phyloP scores from a whole-genome alignment of 2,113 vertebrate genomes.

The Phaethon lepturus region DNA sequence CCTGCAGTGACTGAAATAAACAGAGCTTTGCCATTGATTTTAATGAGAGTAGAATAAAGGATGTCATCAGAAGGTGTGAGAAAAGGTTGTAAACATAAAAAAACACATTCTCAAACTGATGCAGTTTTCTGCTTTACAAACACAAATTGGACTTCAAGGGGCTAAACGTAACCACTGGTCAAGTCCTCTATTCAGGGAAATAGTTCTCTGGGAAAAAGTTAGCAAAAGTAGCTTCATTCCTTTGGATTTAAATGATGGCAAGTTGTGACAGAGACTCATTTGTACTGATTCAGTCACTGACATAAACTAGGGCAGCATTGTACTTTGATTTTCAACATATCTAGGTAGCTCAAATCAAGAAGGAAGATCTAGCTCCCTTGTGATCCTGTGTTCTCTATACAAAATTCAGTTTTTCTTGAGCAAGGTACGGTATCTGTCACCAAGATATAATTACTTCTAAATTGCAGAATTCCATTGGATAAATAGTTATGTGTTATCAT shows the following conservation, averaged over 20 bases:
- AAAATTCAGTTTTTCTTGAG: not conserved
- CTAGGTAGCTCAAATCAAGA: not conserved
- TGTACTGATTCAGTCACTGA: not conserved
- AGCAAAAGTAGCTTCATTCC: not conserved
- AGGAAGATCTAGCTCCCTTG: not conserved
- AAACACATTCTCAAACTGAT: not conserved
- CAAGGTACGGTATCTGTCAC: not conserved
- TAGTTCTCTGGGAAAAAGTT: not conserved
- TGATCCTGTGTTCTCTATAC: not conserved
- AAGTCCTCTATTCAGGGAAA: not conserved
- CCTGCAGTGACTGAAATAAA: constrained; percentile 6
- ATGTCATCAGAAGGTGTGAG: not conserved
- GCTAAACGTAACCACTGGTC: not conserved
- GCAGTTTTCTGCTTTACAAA: not conserved
- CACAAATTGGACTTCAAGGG: not conserved
- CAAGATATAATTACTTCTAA: not conserved
- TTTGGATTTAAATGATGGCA: not conserved
- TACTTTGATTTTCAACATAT: not conserved
- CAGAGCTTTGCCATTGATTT: not conserved
- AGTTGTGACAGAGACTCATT: not conserved
- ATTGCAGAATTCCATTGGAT: not conserved
- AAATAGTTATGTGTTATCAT: fast-evolving
- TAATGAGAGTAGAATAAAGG: not conserved
- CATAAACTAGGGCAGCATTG: not conserved
- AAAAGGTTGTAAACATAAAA: not conserved